A percentile compares a stretch with the other conserved stretches of the same genome.
These are phyloP conservation scores for Corythornis vintsioides DNA, from an alignment of 2,113 vertebrate genomes.

Conservation along the genomic window DNA sequence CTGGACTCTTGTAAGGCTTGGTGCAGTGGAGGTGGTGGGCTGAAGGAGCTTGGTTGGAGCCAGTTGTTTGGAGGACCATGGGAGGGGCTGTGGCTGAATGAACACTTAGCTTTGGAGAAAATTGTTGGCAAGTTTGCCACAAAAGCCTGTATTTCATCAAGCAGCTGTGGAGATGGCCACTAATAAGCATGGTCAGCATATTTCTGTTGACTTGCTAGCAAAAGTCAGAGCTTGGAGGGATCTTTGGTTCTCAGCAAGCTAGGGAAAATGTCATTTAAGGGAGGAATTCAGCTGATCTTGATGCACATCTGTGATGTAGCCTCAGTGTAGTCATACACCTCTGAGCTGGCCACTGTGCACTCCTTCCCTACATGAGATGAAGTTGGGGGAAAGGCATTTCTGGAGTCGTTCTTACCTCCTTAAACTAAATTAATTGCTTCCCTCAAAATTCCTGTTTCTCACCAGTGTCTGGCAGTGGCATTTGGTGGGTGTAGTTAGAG, in stretches of 20 bases:
- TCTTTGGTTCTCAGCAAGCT: background rate
- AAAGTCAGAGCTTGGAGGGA: background rate
- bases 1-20: background rate
- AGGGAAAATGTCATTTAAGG: background rate
- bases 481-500: background rate
- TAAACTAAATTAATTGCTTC: background rate
- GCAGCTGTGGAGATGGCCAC: background rate
- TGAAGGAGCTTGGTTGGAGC: rapidly evolving
- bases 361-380: background rate
- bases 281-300: background rate
- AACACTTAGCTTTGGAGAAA: background rate
- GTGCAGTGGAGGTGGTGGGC: background rate
- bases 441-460: background rate
- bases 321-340: background rate
- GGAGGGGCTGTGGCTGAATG: background rate
- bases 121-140: background rate
- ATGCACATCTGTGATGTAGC: background rate
- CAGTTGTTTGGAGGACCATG: background rate
- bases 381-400: background rate
- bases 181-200: rapidly evolving
- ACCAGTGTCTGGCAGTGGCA: background rate
- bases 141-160: background rate
- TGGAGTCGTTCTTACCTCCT: background rate
- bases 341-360: background rate
- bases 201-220: background rate